A percentile compares a stretch with the other conserved stretches of the same genome.
These are phyloP conservation scores for Eupithecia insigniata DNA, from an alignment of 2,888 invertebrate genomes.

Conservation along the genomic window DNA sequence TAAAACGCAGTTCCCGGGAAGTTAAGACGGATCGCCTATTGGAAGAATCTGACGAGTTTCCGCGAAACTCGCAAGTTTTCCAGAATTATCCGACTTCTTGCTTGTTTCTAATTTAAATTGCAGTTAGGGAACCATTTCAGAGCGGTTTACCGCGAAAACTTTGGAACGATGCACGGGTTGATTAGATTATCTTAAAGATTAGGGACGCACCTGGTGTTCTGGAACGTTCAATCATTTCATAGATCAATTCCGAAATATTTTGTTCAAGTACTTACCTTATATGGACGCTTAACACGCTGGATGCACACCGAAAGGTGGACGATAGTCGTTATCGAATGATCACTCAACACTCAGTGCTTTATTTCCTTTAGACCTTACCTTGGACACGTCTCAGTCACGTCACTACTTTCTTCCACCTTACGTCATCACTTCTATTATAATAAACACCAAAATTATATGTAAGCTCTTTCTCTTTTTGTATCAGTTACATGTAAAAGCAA, in stretches of 20 bases:
- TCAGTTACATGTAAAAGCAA: too few species aligned
- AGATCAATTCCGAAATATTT: background rate
- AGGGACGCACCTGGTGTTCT: background rate
- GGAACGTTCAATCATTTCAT: background rate
- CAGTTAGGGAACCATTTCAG: slow-evolving; percentile 4
- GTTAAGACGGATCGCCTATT: slow-evolving; percentile 49
- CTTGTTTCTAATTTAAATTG: slow-evolving; percentile 24
- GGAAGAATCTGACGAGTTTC: slow-evolving; percentile 47
- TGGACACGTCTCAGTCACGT: too few species aligned
- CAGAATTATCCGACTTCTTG: slow-evolving; percentile 31
- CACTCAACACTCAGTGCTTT: too few species aligned
- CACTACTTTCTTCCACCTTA: too few species aligned
- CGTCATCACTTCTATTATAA: too few species aligned
- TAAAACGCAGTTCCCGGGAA: slow-evolving; percentile 27
- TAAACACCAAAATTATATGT: too few species aligned
- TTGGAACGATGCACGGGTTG: slow-evolving; percentile 3
- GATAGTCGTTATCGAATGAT: too few species aligned
- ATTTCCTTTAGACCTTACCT: too few species aligned
- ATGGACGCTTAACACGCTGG: background rate
- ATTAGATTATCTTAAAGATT: background rate
- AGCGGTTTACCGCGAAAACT: slow-evolving; percentile 11
- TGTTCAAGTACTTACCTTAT: background rate
- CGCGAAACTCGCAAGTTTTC: slow-evolving; percentile 36
- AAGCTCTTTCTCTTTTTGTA: too few species aligned
- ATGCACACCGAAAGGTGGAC: too few species aligned